These are phyloP conservation scores for Drosophila kikkawai DNA, from an alignment of 1,140 invertebrate species.

Conservation along the genomic window DNA sequence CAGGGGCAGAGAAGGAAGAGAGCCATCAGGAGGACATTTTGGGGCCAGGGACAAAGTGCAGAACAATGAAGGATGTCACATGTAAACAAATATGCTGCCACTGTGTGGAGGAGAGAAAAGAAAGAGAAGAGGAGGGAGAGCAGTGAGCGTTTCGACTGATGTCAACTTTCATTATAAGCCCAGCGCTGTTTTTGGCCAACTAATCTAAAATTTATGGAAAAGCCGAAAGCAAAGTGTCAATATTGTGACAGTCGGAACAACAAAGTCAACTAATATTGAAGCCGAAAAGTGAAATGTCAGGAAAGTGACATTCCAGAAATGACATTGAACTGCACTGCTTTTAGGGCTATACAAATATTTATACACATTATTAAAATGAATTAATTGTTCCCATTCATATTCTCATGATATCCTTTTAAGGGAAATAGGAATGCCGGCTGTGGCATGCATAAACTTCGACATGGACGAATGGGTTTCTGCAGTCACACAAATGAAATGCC, in stretches of 20 bases:
- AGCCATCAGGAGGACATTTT: conserved; percentile 64
- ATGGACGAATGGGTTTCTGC: too few relatives aligned
- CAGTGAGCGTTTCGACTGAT: conserved; percentile 24
- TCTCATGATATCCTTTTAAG: neutral
- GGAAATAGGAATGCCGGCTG: neutral
- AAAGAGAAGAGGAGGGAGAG: neutral
- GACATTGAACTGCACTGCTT: conserved; percentile 21
- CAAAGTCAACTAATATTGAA: conserved; percentile 20
- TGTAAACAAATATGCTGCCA: conserved; percentile 59
- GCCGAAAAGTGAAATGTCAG: conserved; percentile 22
- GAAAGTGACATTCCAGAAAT: conserved; percentile 11
- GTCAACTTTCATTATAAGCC: conserved; percentile 32
- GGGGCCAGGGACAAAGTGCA: conserved; percentile 71
- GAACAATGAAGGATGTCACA: conserved; percentile 72
- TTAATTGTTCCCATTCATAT: neutral
- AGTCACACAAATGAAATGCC: too few relatives aligned
- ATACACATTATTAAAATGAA: neutral
- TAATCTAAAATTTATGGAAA: conserved; percentile 80
- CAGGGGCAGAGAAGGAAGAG: conserved; percentile 9
- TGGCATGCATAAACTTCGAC: too few relatives aligned
- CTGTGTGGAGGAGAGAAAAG: neutral
- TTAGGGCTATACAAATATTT: neutral
- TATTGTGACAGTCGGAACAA: conserved; percentile 48
- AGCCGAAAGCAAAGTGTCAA: conserved; percentile 62
- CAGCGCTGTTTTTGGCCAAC: conserved; percentile 57